Conservation (phyloP, 2,888 invertebrate genomes). For the Eulithis prunata region DNA sequence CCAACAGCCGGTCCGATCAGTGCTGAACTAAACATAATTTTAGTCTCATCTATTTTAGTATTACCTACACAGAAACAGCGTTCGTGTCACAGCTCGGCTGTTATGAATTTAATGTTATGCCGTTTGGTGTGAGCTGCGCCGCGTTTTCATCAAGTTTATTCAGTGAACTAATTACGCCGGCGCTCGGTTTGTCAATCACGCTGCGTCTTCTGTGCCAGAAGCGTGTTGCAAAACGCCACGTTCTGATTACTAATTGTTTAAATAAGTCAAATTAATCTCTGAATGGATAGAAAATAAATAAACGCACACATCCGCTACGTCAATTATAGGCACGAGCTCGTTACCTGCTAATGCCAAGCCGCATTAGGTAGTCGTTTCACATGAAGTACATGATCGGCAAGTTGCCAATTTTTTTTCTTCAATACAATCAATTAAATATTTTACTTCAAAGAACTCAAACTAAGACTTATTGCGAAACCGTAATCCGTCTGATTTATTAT, state of each 20-base stretch:
- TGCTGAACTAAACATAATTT: too few relatives aligned
- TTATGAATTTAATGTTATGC: background rate
- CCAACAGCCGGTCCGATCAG: too few relatives aligned
- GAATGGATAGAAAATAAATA: background rate
- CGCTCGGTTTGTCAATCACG: conserved; percentile 35
- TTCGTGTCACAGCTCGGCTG: too few relatives aligned
- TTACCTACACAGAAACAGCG: background rate
- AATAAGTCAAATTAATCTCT: background rate
- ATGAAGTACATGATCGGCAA: too few relatives aligned
- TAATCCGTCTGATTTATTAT: background rate
- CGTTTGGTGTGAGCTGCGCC: conserved; percentile 46
- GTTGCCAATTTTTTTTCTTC: too few relatives aligned
- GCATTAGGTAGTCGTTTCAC: too few relatives aligned
- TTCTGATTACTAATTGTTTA: conserved; percentile 6
- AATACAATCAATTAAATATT: background rate
- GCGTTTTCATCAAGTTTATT: conserved; percentile 58
- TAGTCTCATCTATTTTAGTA: background rate
- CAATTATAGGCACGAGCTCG: too few relatives aligned
- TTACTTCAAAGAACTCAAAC: background rate
- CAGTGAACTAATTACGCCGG: conserved; percentile 72
- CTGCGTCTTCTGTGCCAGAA: conserved; percentile 11
- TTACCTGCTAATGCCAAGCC: too few relatives aligned
- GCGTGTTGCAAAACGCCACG: conserved; percentile 9
- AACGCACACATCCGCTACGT: too few relatives aligned
- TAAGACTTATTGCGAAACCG: background rate